Evolutionary conservation across 1,140 invertebrate genomes (phyloP).

Genomic region (Phenacoccus solenopsis): DNA sequence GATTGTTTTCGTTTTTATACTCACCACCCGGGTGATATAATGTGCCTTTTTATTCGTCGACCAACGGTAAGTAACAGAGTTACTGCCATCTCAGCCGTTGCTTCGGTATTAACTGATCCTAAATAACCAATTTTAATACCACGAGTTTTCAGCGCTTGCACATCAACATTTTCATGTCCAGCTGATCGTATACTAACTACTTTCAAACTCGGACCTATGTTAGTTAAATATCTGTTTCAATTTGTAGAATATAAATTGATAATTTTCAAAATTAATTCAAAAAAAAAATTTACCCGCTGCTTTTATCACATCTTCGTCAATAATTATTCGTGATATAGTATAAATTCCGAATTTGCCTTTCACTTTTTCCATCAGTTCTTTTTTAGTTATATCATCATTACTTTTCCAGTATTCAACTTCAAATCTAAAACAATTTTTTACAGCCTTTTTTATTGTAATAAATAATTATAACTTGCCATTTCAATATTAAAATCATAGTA

Average conservation of each 20-base stretch:
- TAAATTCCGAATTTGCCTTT: too few relatives aligned
- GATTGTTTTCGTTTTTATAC: too few relatives aligned
- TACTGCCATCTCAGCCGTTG: constrained; percentile 78
- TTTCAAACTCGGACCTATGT: constrained; percentile 63
- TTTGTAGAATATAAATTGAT: not conserved
- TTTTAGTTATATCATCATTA: constrained; percentile 42
- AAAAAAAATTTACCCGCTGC: constrained; percentile 41
- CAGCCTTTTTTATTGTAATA: too few relatives aligned
- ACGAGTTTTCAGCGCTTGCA: constrained; percentile 49
- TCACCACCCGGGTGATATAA: too few relatives aligned
- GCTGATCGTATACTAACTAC: constrained; percentile 84
- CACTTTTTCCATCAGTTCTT: constrained; percentile 53
- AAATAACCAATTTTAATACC: constrained; percentile 73
- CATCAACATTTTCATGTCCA: constrained; percentile 67
- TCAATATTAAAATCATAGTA: too few relatives aligned
- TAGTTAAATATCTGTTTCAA: too few relatives aligned
- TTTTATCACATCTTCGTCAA: constrained; percentile 62
- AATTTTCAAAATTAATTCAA: not conserved
- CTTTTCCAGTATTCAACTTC: constrained; percentile 53
- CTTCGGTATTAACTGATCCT: constrained; percentile 80
- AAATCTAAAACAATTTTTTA: constrained; percentile 48
- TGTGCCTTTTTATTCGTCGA: constrained; percentile 63
- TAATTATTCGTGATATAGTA: too few relatives aligned
- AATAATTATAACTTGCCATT: too few relatives aligned
- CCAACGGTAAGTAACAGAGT: constrained; percentile 63